phyloP scores from a whole-genome alignment of 2,888 invertebrate genomes.

The Hyposoter dolosus region DNA sequence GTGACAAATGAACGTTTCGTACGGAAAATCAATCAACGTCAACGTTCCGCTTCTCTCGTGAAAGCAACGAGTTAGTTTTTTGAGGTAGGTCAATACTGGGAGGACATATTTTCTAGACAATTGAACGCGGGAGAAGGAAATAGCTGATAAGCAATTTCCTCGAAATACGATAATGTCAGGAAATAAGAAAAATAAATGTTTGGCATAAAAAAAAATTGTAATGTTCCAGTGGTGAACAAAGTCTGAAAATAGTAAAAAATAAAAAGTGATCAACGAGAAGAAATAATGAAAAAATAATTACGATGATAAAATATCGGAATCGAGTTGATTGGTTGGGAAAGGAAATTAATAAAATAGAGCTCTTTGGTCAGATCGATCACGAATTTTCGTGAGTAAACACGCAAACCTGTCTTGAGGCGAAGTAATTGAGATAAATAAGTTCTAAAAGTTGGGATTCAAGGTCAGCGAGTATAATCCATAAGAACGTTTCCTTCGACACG shows the following conservation, averaged over 20 bases:
- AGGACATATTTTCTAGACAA: neutral
- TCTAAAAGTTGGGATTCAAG: neutral
- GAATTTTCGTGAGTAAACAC: neutral
- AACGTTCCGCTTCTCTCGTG: slow-evolving; percentile 40
- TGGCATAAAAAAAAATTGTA: neutral
- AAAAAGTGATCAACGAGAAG: neutral
- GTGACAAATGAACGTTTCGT: slow-evolving; percentile 46
- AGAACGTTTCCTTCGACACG: slow-evolving; percentile 1
- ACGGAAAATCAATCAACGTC: slow-evolving; percentile 48
- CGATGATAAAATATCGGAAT: neutral
- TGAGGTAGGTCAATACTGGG: slow-evolving; percentile 5
- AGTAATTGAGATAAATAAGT: neutral
- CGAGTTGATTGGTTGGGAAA: neutral
- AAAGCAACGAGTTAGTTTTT: slow-evolving; percentile 11
- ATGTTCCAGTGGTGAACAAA: too few relatives aligned
- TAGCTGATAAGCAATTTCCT: neutral
- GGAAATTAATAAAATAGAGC: neutral
- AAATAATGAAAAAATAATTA: neutral
- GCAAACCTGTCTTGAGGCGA: neutral
- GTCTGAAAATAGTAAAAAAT: neutral
- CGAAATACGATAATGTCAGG: neutral
- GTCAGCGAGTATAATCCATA: slow-evolving; percentile 24
- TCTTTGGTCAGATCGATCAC: neutral
- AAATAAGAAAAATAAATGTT: neutral
- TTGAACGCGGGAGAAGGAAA: neutral